Percentiles rank a stretch among this genome's conserved stretches.
These are phyloP conservation scores for Apodemus speciosus DNA, from an alignment of 2,113 vertebrate genomes.

Conservation along the genomic window DNA sequence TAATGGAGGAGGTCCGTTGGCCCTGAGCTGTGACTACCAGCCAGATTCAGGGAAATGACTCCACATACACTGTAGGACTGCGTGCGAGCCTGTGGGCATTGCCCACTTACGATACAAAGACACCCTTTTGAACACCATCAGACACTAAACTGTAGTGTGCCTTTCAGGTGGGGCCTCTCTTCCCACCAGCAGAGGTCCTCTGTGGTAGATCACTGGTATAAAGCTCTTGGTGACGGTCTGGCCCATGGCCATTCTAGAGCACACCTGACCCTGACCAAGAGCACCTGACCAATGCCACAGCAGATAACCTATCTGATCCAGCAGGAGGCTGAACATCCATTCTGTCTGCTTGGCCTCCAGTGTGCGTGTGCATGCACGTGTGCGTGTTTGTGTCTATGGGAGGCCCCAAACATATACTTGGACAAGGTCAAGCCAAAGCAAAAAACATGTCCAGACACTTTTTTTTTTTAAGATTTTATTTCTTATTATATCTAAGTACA, in stretches of 20 bases:
- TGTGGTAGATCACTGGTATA: slow-evolving; percentile 92
- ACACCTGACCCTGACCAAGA: slow-evolving; percentile 93
- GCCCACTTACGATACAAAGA: slow-evolving; percentile 97
- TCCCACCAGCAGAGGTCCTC: slow-evolving; percentile 86
- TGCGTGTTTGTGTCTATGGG: slow-evolving; percentile 95
- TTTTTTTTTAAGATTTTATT: no score
- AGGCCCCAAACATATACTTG: slow-evolving; percentile 90
- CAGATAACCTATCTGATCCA: slow-evolving; percentile 87
- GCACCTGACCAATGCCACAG: slow-evolving; percentile 89
- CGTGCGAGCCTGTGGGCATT: slow-evolving; percentile 94
- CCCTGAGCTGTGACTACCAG: slow-evolving; percentile 91
- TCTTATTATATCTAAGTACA: no score
- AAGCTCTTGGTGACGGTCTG: slow-evolving; percentile 84
- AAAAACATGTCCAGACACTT: rapidly evolving
- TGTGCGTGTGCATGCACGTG: slow-evolving; percentile 95
- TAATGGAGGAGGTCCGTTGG: slow-evolving; percentile 91
- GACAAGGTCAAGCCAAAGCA: slow-evolving; percentile 87
- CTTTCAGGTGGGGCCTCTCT: slow-evolving; percentile 90
- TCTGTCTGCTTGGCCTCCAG: slow-evolving; percentile 91
- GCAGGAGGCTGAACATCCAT: slow-evolving; percentile 85
- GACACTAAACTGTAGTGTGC: slow-evolving; percentile 85
- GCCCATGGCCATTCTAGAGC: slow-evolving; percentile 92
- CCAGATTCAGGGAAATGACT: slow-evolving; percentile 93
- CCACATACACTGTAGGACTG: slow-evolving; percentile 86
- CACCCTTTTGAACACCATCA: slow-evolving; percentile 86